Evolutionary conservation across 2,113 vertebrate genomes (phyloP).

Genomic region (Poeciliopsis prolifica): DNA sequence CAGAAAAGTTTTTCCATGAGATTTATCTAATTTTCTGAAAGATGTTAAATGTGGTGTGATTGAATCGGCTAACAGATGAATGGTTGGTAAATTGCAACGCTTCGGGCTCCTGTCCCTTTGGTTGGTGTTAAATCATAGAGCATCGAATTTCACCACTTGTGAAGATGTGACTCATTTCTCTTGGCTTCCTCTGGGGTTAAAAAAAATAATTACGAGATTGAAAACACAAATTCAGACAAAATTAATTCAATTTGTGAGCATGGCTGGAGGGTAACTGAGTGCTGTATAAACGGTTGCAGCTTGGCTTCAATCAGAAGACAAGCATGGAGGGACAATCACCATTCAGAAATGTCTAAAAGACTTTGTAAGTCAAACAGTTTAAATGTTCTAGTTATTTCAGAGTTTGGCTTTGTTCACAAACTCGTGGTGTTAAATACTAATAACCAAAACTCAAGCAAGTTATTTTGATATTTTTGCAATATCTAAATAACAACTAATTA

Average conservation of each 20-base stretch:
- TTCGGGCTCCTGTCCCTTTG: conserved; percentile 71
- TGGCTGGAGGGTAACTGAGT: conserved; percentile 67
- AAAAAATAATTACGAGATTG: conserved; percentile 78
- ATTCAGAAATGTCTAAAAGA: conserved; percentile 42
- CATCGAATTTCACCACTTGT: conserved; percentile 65
- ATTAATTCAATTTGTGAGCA: conserved; percentile 76
- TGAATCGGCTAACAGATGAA: conserved; percentile 79
- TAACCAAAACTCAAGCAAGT: not conserved
- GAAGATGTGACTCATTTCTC: conserved; percentile 74
- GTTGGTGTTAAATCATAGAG: conserved; percentile 65
- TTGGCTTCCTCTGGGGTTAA: conserved; percentile 73
- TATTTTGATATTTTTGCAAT: not conserved
- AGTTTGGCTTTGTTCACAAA: not conserved
- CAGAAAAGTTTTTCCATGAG: conserved; percentile 78
- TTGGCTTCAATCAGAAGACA: conserved; percentile 52
- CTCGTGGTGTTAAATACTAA: not conserved
- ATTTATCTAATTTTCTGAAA: conserved; percentile 77
- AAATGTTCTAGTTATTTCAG: conserved; percentile 23
- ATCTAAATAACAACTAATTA: not conserved
- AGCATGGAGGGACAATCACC: conserved; percentile 35
- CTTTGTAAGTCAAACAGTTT: conserved; percentile 36
- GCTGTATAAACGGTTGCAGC: conserved; percentile 44
- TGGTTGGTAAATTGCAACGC: conserved; percentile 72
- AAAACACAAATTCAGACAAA: conserved; percentile 76
- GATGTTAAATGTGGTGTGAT: conserved; percentile 73